A percentile compares a stretch with the other conserved stretches of the same genome.
Conservation (phyloP, 2,888 invertebrate species). For the Ectobius pallidus region DNA sequence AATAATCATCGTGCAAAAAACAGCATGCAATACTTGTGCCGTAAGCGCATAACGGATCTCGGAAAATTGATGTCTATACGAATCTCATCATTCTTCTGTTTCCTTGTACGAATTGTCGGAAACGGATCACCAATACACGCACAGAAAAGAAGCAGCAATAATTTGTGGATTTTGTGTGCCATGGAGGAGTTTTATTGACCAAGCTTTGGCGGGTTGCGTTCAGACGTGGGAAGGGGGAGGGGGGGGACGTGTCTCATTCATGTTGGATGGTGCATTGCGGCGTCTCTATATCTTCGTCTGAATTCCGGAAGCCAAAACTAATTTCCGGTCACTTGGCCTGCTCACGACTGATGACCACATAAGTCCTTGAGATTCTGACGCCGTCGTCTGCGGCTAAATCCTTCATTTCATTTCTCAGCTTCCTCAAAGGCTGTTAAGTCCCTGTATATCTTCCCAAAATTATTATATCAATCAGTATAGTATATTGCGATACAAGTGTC, state of each 20-base stretch:
- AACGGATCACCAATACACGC: too few relatives aligned
- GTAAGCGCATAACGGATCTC: too few relatives aligned
- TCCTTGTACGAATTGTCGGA: too few relatives aligned
- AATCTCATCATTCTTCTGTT: too few relatives aligned
- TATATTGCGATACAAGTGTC: too few relatives aligned
- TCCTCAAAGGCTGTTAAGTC: too few relatives aligned
- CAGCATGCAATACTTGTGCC: too few relatives aligned
- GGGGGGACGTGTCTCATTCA: neutral
- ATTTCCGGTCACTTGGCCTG: constrained; percentile 6
- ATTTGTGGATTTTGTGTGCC: neutral
- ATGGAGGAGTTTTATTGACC: constrained; percentile 1
- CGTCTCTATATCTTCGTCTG: constrained; percentile 6
- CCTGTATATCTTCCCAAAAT: too few relatives aligned
- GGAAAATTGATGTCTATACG: too few relatives aligned
- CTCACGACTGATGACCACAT: neutral
- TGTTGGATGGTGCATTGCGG: constrained; percentile 25
- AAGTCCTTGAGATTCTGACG: neutral
- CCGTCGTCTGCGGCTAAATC: neutral
- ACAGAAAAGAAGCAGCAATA: neutral
- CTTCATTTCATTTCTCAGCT: neutral
- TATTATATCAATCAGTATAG: too few relatives aligned
- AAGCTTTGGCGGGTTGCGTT: neutral
- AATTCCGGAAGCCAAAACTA: constrained; percentile 14
- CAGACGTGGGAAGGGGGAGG: neutral
- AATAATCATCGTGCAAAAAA: too few relatives aligned